Conservation (phyloP, 2,888 invertebrate genomes). For the Hedychridium roseum region DNA sequence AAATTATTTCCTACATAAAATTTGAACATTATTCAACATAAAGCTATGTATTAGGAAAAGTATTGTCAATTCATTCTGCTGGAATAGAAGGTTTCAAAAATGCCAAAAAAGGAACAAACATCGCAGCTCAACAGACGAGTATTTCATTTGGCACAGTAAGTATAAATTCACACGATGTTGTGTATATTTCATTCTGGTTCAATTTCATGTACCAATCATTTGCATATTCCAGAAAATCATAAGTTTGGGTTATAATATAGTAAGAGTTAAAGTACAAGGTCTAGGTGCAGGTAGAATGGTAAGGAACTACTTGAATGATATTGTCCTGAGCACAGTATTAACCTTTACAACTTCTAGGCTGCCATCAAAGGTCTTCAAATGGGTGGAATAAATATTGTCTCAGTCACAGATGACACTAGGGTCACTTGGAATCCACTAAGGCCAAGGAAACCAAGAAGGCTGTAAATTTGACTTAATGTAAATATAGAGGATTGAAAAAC, state of each 20-base stretch:
- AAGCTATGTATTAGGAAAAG: conserved; percentile 5
- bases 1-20: conserved; percentile 41
- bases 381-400: conserved; percentile 88
- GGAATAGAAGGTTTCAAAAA: conserved; percentile 96
- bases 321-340: neutral
- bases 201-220: neutral
- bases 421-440: conserved; percentile 85
- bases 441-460: conserved; percentile 83
- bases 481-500: no score
- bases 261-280: conserved; percentile 82
- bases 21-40: neutral
- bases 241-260: conserved; percentile 76
- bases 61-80: conserved; percentile 53
- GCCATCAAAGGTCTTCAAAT: conserved; percentile 93
- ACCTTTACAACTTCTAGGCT: conserved; percentile 70
- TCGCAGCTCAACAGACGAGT: conserved; percentile 95
- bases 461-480: conserved; percentile 66
- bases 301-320: conserved; percentile 49
- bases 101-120: conserved; percentile 93
- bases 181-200: conserved; percentile 9
- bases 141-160: conserved; percentile 79
- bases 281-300: conserved; percentile 92
- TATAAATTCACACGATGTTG: conserved; percentile 22
- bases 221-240: conserved; percentile 70
- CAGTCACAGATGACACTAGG: conserved; percentile 90